phyloP scores from a whole-genome alignment of 2,113 vertebrate genomes.

The Jacana jacana region DNA sequence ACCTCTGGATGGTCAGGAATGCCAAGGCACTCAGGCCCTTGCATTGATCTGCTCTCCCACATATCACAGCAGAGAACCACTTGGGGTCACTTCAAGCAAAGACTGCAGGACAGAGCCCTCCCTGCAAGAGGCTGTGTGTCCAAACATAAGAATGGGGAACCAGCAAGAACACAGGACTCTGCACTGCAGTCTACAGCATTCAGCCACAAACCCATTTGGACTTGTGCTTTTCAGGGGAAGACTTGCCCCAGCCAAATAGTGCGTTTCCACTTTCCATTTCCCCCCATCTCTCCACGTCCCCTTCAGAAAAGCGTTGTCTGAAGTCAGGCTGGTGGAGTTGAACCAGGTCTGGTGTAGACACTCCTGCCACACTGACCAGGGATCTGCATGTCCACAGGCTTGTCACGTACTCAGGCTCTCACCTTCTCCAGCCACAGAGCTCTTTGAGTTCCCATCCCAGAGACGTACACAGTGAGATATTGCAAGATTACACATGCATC shows the following conservation, averaged over 20 bases:
- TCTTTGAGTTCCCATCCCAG: neutral
- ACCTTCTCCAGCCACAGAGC: slow-evolving; percentile 41
- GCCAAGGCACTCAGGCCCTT: neutral
- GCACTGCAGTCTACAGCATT: neutral
- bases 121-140: neutral
- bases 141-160: neutral
- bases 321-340: neutral
- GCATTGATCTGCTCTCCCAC: neutral
- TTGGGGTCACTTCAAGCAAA: neutral
- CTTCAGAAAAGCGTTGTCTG: neutral
- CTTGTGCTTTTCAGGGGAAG: neutral
- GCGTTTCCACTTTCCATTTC: neutral
- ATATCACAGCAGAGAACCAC: neutral
- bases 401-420: neutral
- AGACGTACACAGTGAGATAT: neutral
- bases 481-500: slow-evolving; percentile 38
- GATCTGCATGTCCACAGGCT: neutral
- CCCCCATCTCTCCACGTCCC: neutral
- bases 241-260: neutral
- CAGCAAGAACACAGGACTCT: neutral
- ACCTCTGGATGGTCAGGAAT: neutral
- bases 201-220: neutral
- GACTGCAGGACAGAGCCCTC: neutral
- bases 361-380: neutral
- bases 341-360: neutral